These are phyloP conservation scores for Pharmacophagus antenor DNA, from an alignment of 2,888 invertebrate genomes.

Conservation along the genomic window DNA sequence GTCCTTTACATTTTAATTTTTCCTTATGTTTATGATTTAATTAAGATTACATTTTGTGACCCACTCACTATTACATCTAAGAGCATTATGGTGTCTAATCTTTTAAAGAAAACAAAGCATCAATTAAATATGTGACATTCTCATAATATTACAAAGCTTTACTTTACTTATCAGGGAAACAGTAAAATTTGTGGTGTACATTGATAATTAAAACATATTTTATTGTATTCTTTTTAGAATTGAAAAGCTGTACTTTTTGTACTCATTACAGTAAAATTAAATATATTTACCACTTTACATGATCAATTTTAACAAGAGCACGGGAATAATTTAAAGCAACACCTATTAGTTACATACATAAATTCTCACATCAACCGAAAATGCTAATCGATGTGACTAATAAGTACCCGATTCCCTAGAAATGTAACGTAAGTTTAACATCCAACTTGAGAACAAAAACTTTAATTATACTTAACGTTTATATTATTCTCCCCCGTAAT, in stretches of 20 bases:
- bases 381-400: conserved; percentile 31
- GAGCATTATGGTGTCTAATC: neutral
- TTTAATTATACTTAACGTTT: conserved; percentile 1
- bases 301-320: neutral
- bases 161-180: too few species aligned
- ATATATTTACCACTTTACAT: neutral
- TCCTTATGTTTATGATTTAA: too few species aligned
- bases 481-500: neutral
- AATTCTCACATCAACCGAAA: conserved; percentile 14
- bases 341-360: conserved; percentile 3
- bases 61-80: too few species aligned
- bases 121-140: too few species aligned
- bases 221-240: neutral
- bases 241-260: neutral
- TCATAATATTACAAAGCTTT: too few species aligned
- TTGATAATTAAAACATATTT: neutral
- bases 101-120: neutral
- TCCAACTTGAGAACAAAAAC: conserved; percentile 9
- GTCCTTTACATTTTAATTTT: too few species aligned
- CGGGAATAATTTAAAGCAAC: conserved; percentile 1
- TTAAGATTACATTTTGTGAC: too few species aligned
- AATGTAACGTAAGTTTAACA: conserved; percentile 1
- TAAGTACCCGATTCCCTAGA: conserved; percentile 5
- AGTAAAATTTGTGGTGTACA: too few species aligned
- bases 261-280: neutral